A percentile compares a stretch with the other conserved stretches of the same genome.
These are phyloP conservation scores for Cataglyphis hispanica DNA, from an alignment of 1,140 invertebrate genomes.

Conservation along the genomic window DNA sequence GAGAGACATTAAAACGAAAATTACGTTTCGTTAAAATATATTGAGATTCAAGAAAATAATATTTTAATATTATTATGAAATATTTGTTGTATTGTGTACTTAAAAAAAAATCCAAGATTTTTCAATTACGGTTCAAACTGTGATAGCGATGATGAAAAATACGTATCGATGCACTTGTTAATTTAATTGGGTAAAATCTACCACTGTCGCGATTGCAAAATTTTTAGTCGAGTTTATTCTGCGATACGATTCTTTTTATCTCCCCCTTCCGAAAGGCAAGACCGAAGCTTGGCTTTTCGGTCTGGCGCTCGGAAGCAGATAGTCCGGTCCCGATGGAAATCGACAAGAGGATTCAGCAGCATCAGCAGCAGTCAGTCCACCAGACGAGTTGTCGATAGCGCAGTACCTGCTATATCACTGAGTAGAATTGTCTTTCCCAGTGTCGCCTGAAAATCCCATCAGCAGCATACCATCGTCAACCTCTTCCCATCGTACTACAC, in stretches of 20 bases:
- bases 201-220: background rate
- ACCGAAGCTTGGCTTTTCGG: constrained; percentile 44
- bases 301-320: constrained; percentile 59
- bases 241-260: constrained; percentile 33
- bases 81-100: background rate
- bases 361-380: constrained; percentile 86
- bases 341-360: constrained; percentile 81
- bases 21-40: background rate
- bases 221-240: constrained; percentile 25
- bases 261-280: constrained; percentile 38
- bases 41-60: background rate
- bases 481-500: constrained; percentile 31
- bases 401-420: constrained; percentile 80
- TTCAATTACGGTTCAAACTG: background rate
- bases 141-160: background rate
- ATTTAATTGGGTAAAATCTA: background rate
- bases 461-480: constrained; percentile 54
- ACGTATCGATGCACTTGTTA: background rate
- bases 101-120: background rate
- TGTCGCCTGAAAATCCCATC: constrained; percentile 52
- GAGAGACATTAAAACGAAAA: background rate
- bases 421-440: constrained; percentile 75
- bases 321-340: constrained; percentile 73
- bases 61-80: background rate
- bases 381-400: constrained; percentile 86